Evolutionary conservation across 2,888 invertebrate species (phyloP), one percentile per base, ranked within the genome.

Genomic region (Pseudoips prasinana): DNA sequence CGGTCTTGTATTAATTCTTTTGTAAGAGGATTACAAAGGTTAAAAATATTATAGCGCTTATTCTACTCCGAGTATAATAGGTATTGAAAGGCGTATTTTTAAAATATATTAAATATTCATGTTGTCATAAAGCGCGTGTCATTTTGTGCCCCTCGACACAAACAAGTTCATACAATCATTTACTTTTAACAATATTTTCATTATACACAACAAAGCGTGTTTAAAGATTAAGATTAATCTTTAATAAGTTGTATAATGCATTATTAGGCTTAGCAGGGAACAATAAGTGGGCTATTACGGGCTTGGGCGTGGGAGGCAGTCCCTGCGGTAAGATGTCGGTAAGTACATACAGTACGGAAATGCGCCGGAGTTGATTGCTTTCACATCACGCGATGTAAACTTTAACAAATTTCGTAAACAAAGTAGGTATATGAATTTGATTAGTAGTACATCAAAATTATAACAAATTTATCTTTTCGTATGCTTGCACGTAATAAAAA

Each of bases 261-360:
- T 46, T 45, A 45, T 45, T 49, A 53, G 41, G 42, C 33, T 45
- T 49, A 58, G 46, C 27, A 31, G 37, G 51, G 43, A 65, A 65
- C 61, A 65, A 64, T 64, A 46, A 38, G 44, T 27, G 39, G 29
- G 43, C 52, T 47, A 59, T 61, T 64, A 59, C 35, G 36, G 31
- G 27, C 32, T 24, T 30, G 7, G 17, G 52, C 53, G 64, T 64
- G 60, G 62, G 64, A 44, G 46, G 31, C 22, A 33, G 29, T 29
- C 43, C 34, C 41, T 34, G 39, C 39, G 31, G 22, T 2, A 5
- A 14, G 14, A 14, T 14, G 14, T 14, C 2, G 14, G 14, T 5
- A 14, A 2, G 3, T 14, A 14, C 2, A 5, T 24, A 31, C 7
- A 46, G 24, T 33, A 39, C 43, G 43, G 47, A 58, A 58, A 44